These are phyloP conservation scores for Hypotaenidia okinawae DNA, from an alignment of 2,797 vertebrate genomes.

Conservation along the genomic window DNA sequence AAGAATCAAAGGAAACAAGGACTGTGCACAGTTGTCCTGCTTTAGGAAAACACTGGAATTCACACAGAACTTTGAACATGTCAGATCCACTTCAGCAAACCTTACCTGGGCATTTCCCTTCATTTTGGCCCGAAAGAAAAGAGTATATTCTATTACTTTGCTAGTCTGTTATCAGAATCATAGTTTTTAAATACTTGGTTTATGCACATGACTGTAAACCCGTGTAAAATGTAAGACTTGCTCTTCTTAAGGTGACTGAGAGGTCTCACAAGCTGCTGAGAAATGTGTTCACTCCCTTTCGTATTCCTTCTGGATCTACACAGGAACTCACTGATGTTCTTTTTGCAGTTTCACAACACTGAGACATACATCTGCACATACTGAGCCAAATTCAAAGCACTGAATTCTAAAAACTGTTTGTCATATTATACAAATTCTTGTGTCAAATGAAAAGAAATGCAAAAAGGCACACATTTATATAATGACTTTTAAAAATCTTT, in stretches of 20 bases:
- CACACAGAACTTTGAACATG: background rate
- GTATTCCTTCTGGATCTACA: background rate
- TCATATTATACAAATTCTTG: background rate
- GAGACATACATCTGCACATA: background rate
- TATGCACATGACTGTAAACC: background rate
- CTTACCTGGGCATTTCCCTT: background rate
- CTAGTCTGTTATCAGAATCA: background rate
- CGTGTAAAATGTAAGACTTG: background rate
- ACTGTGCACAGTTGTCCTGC: background rate
- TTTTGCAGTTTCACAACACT: background rate
- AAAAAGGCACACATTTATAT: background rate
- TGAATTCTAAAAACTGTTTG: background rate
- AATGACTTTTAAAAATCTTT: background rate
- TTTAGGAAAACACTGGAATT: background rate
- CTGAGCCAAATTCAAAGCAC: background rate
- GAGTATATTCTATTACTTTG: background rate
- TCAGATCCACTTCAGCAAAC: background rate
- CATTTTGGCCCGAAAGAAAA: background rate
- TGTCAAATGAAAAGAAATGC: background rate
- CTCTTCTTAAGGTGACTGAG: background rate
- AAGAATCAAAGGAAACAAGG: background rate
- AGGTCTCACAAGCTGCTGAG: background rate
- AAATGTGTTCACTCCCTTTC: background rate
- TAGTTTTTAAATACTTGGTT: background rate
- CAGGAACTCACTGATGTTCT: background rate